Conservation (phyloP, 2,888 invertebrate species). For the Prosapia bicincta region DNA sequence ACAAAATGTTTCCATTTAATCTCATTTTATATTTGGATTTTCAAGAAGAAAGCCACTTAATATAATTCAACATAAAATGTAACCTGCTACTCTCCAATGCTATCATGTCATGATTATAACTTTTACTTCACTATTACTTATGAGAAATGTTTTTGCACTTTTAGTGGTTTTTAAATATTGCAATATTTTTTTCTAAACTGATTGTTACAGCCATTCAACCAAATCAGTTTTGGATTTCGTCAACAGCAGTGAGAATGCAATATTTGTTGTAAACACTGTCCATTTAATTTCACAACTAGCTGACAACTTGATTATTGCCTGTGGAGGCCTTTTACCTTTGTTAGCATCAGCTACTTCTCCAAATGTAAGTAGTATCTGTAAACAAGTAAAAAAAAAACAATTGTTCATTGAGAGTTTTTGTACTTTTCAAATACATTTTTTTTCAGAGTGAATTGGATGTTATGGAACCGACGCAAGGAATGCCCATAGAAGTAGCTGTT, state of each 20-base stretch:
- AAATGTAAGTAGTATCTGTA: constrained; percentile 71
- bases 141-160: too few relatives aligned
- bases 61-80: too few relatives aligned
- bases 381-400: too few relatives aligned
- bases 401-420: too few relatives aligned
- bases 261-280: constrained; percentile 99
- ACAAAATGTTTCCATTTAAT: too few relatives aligned
- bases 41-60: too few relatives aligned
- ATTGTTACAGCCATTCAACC: constrained; percentile 78
- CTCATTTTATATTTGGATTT: too few relatives aligned
- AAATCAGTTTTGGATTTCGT: constrained; percentile 98
- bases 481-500: constrained; percentile 97
- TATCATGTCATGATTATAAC: too few relatives aligned
- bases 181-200: too few relatives aligned
- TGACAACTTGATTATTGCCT: constrained; percentile 98
- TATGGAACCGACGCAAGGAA: constrained; percentile 96
- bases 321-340: constrained; percentile 93
- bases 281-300: constrained; percentile 98
- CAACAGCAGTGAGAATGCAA: constrained; percentile 96
- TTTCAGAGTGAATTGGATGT: constrained; percentile 94
- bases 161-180: too few relatives aligned
- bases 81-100: too few relatives aligned
- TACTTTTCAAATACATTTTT: not conserved
- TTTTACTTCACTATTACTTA: too few relatives aligned
- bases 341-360: constrained; percentile 98